Percentiles rank a stretch among this genome's conserved stretches.
Conservation (phyloP, 1,140 invertebrate species). For the Ditylenchus dipsaci region DNA sequence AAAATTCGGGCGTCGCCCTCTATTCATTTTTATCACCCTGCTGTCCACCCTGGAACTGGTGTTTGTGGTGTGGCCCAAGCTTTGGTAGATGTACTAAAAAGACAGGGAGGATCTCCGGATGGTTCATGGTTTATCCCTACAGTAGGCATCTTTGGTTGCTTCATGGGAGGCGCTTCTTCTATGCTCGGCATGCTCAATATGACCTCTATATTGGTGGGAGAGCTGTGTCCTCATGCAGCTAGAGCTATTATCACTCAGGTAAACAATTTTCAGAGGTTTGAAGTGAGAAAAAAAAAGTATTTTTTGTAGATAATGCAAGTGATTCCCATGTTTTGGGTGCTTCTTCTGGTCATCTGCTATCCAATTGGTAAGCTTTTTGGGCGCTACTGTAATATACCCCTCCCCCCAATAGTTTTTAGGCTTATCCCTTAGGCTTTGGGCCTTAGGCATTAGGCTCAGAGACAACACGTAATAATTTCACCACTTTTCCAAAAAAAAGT, state of each 20-base stretch:
- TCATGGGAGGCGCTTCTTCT: constrained; percentile 9
- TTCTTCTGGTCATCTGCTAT: constrained; percentile 25
- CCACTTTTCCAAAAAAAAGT: too few species aligned
- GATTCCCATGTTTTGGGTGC: constrained; percentile 11
- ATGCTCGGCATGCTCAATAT: constrained; percentile 28
- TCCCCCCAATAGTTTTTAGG: too few species aligned
- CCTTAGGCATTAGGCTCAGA: too few species aligned
- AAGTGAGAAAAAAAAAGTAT: background rate
- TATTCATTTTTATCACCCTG: constrained; percentile 17
- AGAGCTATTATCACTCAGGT: constrained; percentile 14
- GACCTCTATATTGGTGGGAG: constrained; percentile 20
- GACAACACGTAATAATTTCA: too few species aligned
- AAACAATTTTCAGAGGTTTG: constrained; percentile 2
- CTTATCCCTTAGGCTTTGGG: too few species aligned
- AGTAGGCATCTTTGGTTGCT: constrained; percentile 17
- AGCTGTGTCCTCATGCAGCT: constrained; percentile 22
- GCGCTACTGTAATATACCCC: too few species aligned
- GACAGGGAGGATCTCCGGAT: background rate
- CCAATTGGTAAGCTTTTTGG: constrained; percentile 4
- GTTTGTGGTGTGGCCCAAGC: constrained; percentile 11
- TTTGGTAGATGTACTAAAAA: background rate
- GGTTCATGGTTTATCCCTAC: background rate
- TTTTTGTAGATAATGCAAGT: constrained; percentile 17
- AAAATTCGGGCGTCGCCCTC: constrained; percentile 18
- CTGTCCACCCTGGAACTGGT: constrained; percentile 17